Base-by-base conservation (phyloP, 1,140 invertebrate species). In the Bombus superbus region DNA sequence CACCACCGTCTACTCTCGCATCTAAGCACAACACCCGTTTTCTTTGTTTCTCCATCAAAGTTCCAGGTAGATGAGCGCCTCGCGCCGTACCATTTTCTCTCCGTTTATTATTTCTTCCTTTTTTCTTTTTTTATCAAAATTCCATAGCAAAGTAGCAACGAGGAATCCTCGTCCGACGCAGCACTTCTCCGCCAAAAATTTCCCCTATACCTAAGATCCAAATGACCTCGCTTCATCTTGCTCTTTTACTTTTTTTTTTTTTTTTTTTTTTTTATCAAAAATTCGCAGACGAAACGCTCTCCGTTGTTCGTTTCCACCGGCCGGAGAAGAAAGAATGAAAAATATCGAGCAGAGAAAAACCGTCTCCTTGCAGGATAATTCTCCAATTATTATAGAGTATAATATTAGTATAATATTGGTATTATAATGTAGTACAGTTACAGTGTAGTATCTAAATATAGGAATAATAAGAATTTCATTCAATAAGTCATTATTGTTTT, bases 41-140 rank as follows among this genome's bases (percentile, higher is more conserved):
- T 59, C 74, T 76, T 59, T 76, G 53, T 76, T 76, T 76, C 35
- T 76, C 25, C 28, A 59, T 76, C 47, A 76, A 59, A 76, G 59
- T 76, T 76, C 53, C 53, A 40, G 47, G 35, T 53, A 40, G 74
- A 76, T 40, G 74, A 76, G 13, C n/a, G 74, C 53, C 35, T 28
- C 25, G 13, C 35, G 25, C 6, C 15, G 1, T 18, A 32, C 28
- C 28, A 3, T 53, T 53, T 53, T 53, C 47, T 53, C 10, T 62
- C 59, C 28, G 28, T 32, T 42, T 28, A 6, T 32, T 32, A 47
- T 3, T 2, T 10, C 13, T 42, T 28, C 32, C 32, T 15, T 1
- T 18, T 76, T 13, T 28, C 59, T 13, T 28, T 76, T 53, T 74
- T 74, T 57, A 59, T 38, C 53, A 59, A 76, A 76, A 76, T 76